These are phyloP conservation scores for Coecobrya sp. DNA, from an alignment of 2,888 invertebrate species.

Conservation along the genomic window DNA sequence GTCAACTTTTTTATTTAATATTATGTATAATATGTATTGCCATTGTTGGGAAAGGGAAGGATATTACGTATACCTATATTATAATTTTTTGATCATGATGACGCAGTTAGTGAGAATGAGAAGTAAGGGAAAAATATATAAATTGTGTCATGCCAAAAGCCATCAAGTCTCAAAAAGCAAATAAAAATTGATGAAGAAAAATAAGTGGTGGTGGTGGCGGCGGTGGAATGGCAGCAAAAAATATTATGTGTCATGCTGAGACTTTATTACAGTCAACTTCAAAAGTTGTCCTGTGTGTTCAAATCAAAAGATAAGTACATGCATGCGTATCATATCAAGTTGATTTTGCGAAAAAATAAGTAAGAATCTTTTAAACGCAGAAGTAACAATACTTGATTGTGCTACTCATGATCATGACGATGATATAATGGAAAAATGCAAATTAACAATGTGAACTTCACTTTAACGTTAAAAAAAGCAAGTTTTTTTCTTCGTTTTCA, in stretches of 20 bases:
- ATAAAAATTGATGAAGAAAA: slow-evolving; percentile 71
- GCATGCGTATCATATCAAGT: slow-evolving; percentile 40
- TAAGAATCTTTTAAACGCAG: neutral
- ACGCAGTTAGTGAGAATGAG: neutral
- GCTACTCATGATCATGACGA: neutral
- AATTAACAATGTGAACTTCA: slow-evolving; percentile 47
- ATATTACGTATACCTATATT: too few species aligned
- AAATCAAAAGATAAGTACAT: slow-evolving; percentile 47
- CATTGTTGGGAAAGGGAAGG: slow-evolving; percentile 45
- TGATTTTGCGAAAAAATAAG: neutral
- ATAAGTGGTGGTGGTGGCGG: slow-evolving; percentile 15
- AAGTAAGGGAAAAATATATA: slow-evolving; percentile 4
- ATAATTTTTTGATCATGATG: slow-evolving; percentile 2
- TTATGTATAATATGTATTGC: neutral
- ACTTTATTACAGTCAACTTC: slow-evolving; percentile 51
- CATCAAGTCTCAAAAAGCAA: slow-evolving; percentile 34
- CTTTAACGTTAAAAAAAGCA: slow-evolving; percentile 38
- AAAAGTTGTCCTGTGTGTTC: slow-evolving; percentile 71
- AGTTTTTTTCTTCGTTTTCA: slow-evolving; percentile 57
- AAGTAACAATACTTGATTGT: slow-evolving; percentile 34
- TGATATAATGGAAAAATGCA: slow-evolving; percentile 71
- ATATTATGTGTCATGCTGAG: slow-evolving; percentile 65
- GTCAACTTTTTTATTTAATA: slow-evolving; percentile 20
- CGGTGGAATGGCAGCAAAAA: slow-evolving; percentile 31
- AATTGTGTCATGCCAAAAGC: slow-evolving; percentile 73